A percentile compares a stretch with the other conserved stretches of the same genome.
Conservation (phyloP, 2,888 invertebrate genomes). For the Malacosoma neustria region DNA sequence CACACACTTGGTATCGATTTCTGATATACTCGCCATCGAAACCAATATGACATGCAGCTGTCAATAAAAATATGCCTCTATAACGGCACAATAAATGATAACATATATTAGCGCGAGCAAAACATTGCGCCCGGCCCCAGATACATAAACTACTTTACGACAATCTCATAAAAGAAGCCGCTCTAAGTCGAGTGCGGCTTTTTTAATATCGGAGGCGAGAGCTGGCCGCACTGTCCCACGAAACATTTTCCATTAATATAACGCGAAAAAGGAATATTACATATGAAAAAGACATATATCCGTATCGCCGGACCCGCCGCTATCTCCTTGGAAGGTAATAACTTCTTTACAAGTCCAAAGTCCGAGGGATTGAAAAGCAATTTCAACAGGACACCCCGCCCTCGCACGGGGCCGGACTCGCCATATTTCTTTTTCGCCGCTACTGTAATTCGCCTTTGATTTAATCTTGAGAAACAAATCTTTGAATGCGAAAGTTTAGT, state of each 20-base stretch:
- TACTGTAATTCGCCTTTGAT: conserved; percentile 74
- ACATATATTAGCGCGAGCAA: conserved; percentile 13
- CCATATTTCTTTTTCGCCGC: conserved; percentile 74
- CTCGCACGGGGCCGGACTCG: conserved; percentile 62
- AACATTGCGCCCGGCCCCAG: conserved; percentile 21
- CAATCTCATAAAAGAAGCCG: conserved; percentile 62
- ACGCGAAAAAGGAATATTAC: conserved; percentile 76
- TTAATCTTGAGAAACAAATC: conserved; percentile 75
- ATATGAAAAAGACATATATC: conserved; percentile 75
- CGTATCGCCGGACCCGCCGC: conserved; percentile 73
- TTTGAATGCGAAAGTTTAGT: conserved; percentile 73
- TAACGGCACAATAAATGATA: conserved; percentile 14
- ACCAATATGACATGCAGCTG: neutral
- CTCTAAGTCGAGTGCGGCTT: conserved; percentile 51
- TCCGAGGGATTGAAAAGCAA: conserved; percentile 77
- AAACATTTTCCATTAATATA: conserved; percentile 76
- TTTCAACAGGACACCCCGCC: conserved; percentile 74
- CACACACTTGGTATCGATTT: conserved; percentile 12
- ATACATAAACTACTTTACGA: conserved; percentile 53
- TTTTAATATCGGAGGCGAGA: conserved; percentile 68
- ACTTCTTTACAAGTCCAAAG: conserved; percentile 78
- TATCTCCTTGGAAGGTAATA: conserved; percentile 76
- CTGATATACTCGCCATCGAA: neutral
- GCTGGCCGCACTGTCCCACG: conserved; percentile 65
- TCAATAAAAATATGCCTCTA: neutral